Conservation (phyloP, 2,113 vertebrate genomes). For the Actinemys pallida region DNA sequence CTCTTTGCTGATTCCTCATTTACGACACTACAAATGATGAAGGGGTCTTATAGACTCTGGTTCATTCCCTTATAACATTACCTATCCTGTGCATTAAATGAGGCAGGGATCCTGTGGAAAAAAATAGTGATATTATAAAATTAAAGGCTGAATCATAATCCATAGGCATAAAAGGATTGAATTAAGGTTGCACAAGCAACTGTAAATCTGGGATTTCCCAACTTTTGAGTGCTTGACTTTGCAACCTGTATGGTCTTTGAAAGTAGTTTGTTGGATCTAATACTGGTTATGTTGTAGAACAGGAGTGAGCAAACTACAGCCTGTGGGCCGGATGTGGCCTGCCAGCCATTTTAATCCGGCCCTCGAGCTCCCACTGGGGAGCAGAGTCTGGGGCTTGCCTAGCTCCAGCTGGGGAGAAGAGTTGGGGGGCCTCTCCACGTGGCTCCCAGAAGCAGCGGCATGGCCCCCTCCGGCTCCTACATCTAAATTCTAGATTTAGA, state of each 20-base stretch:
- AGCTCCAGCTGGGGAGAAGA: no score
- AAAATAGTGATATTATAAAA: neutral
- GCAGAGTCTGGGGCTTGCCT: no score
- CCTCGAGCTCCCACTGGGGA: no score
- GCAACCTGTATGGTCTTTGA: neutral
- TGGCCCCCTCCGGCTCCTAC: no score
- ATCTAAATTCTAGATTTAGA: no score
- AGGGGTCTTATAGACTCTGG: neutral
- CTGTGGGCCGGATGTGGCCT: no score
- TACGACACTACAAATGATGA: neutral
- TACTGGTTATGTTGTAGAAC: neutral
- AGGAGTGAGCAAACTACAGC: no score
- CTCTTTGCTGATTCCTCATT: neutral
- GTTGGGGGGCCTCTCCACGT: no score
- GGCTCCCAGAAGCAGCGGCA: no score
- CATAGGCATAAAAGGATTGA: neutral
- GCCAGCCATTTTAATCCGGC: no score
- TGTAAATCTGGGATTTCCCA: neutral
- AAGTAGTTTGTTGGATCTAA: neutral
- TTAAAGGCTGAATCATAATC: neutral
- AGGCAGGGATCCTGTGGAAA: neutral
- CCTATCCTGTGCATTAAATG: neutral
- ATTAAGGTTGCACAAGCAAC: neutral
- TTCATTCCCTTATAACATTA: neutral
- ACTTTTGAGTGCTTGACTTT: neutral